A percentile compares a stretch with the other conserved stretches of the same genome.
These are phyloP conservation scores for Hemicordylus capensis DNA, from an alignment of 2,113 vertebrate genomes.

Conservation along the genomic window DNA sequence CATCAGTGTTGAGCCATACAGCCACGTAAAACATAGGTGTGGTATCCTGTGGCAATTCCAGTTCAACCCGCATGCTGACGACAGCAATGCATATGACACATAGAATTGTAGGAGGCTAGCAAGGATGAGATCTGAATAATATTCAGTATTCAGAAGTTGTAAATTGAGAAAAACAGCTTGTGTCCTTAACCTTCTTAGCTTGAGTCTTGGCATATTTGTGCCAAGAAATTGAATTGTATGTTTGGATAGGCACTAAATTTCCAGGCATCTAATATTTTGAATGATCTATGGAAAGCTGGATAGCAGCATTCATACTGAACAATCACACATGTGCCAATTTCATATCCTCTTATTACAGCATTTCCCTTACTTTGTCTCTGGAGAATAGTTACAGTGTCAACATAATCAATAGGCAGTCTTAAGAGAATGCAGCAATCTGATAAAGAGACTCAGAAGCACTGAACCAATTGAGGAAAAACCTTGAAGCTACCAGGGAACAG, in stretches of 20 bases:
- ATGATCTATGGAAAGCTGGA: neutral
- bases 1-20: neutral
- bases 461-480: neutral
- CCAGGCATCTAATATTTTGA: neutral
- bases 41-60: neutral
- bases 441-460: neutral
- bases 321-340: neutral
- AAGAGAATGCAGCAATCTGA: neutral
- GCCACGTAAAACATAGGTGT: neutral
- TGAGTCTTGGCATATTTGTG: neutral
- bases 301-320: too few species aligned
- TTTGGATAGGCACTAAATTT: neutral
- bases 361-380: neutral
- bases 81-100: neutral
- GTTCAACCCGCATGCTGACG: neutral
- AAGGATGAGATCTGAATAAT: neutral
- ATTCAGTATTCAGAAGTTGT: neutral
- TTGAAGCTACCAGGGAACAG: neutral
- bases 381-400: neutral
- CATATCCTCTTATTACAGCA: too few species aligned
- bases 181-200: neutral
- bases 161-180: neutral
- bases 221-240: neutral
- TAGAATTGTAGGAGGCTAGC: neutral
- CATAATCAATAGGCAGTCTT: neutral